Conservation (phyloP, 2,113 vertebrate genomes). For the Steatornis caripensis region DNA sequence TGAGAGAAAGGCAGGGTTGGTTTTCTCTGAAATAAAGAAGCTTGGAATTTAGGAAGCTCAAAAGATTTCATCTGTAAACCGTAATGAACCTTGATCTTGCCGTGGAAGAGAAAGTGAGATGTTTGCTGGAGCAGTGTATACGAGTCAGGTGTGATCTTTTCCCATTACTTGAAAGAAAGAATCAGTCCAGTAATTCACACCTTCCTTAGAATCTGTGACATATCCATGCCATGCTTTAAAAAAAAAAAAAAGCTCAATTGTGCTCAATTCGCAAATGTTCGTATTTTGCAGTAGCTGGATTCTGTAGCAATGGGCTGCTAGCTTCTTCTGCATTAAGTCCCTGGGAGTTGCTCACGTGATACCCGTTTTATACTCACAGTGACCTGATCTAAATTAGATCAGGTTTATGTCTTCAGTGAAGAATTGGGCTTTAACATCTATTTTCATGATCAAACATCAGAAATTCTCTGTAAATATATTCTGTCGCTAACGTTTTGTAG, state of each 20-base stretch:
- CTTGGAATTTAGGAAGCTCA: not conserved
- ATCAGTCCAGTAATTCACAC: not conserved
- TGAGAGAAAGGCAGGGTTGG: not conserved
- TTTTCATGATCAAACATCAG: not conserved
- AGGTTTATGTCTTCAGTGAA: slow-evolving; percentile 8
- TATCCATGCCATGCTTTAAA: not conserved
- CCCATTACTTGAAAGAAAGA: not conserved
- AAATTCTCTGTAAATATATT: slow-evolving; percentile 4
- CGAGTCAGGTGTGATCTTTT: not conserved
- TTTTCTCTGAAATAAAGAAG: not conserved
- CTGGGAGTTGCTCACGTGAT: not conserved
- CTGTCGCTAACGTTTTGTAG: not conserved
- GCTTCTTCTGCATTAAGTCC: not conserved
- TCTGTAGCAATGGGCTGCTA: not conserved
- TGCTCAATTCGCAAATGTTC: not conserved
- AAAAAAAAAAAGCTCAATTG: not conserved
- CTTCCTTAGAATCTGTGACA: not conserved
- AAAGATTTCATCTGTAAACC: not conserved
- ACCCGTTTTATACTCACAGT: not conserved
- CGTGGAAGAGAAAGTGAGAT: not conserved
- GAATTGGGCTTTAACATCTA: not conserved
- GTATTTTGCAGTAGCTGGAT: not conserved
- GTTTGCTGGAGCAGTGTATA: not conserved
- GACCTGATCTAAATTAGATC: not conserved
- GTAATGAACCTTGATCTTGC: not conserved